These are phyloP conservation scores for Coracopsis vasa DNA, from an alignment of 2,113 vertebrate genomes.

Conservation along the genomic window DNA sequence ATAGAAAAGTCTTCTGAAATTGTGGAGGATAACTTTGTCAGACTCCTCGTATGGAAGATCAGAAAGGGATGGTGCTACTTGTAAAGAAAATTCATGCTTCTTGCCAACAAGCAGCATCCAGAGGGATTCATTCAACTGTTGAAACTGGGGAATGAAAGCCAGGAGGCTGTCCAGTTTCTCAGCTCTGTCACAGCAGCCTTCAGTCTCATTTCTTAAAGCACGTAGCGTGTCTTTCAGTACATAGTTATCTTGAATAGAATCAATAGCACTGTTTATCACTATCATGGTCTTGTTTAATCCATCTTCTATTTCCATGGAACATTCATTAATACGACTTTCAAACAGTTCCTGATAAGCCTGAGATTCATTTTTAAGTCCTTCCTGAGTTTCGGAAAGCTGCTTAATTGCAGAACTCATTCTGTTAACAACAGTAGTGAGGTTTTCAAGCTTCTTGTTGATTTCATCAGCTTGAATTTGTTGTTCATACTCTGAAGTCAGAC, in stretches of 20 bases:
- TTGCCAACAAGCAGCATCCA: conserved; percentile 23
- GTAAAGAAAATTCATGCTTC: conserved; percentile 18
- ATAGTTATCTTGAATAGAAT: conserved; percentile 78
- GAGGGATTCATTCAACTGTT: conserved; percentile 73
- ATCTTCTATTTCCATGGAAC: conserved; percentile 75
- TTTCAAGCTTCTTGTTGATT: conserved; percentile 63
- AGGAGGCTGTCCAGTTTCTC: conserved; percentile 65
- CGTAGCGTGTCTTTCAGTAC: conserved; percentile 43
- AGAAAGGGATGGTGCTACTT: conserved; percentile 15
- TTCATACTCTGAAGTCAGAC: conserved; percentile 29
- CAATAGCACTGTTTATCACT: conserved; percentile 76
- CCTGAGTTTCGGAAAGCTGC: conserved; percentile 64
- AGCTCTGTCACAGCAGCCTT: conserved; percentile 39
- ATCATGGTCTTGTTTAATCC: conserved; percentile 80
- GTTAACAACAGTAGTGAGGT: conserved; percentile 50
- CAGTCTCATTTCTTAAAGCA: conserved; percentile 18
- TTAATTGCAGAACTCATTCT: conserved; percentile 58
- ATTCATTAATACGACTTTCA: conserved; percentile 65
- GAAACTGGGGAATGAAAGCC: conserved; percentile 63
- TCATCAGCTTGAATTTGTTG: conserved; percentile 55
- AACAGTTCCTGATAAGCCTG: conserved; percentile 52
- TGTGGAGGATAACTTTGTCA: neutral
- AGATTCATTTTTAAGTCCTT: conserved; percentile 69
- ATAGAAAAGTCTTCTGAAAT: conserved; percentile 55
- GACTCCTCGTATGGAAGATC: neutral